Conservation (phyloP, 2,888 invertebrate species). For the Phaonia tiefii region DNA sequence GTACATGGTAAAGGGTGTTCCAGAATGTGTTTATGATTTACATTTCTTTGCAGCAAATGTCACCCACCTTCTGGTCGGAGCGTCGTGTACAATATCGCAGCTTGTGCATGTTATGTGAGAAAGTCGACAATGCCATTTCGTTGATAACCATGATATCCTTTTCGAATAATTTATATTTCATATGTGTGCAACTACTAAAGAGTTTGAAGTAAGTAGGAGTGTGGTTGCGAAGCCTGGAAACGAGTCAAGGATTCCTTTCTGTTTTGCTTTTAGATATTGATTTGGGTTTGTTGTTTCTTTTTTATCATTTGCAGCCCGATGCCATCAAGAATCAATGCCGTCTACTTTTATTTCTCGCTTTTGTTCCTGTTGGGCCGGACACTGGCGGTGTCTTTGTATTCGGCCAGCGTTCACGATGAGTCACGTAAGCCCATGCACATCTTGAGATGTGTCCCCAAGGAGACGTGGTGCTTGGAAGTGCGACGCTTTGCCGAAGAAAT, state of each 20-base stretch:
- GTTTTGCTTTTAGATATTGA: too few relatives aligned
- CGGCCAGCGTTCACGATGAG: slow-evolving; percentile 83
- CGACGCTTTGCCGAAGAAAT: slow-evolving; percentile 79
- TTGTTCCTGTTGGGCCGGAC: slow-evolving; percentile 82
- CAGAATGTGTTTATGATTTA: neutral
- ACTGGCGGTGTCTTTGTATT: slow-evolving; percentile 82
- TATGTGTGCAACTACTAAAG: slow-evolving; percentile 83
- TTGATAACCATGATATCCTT: slow-evolving; percentile 82
- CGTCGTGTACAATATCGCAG: slow-evolving; percentile 82
- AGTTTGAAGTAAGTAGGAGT: slow-evolving; percentile 80
- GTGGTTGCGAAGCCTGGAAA: too few relatives aligned
- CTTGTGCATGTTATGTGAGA: slow-evolving; percentile 81
- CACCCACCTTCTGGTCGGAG: slow-evolving; percentile 81
- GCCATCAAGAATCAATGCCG: slow-evolving; percentile 78
- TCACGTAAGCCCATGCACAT: slow-evolving; percentile 80
- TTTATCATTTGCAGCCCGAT: slow-evolving; percentile 73
- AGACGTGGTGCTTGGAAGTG: slow-evolving; percentile 81
- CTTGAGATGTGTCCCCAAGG: slow-evolving; percentile 80
- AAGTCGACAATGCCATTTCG: slow-evolving; percentile 81
- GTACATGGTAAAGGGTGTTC: neutral
- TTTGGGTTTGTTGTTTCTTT: slow-evolving; percentile 26
- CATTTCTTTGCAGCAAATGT: slow-evolving; percentile 72
- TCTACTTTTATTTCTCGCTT: slow-evolving; percentile 83
- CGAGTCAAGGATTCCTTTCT: neutral
- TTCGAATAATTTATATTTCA: slow-evolving; percentile 83